Percentiles rank a stretch among this genome's conserved stretches.
phyloP scores from a whole-genome alignment of 2,113 vertebrate species.

The Scatophagus argus region DNA sequence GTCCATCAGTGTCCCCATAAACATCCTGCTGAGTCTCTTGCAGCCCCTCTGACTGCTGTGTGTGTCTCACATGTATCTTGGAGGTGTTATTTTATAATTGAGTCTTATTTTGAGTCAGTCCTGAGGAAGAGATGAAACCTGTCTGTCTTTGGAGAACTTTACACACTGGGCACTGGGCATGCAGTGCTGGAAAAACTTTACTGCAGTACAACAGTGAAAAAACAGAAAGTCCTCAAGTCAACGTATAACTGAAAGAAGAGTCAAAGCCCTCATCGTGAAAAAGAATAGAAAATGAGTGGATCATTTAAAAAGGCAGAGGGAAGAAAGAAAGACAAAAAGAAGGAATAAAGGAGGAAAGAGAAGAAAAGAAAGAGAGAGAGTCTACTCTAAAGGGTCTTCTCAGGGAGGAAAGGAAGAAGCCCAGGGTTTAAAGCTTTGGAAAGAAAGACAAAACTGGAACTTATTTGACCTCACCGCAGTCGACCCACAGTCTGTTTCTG shows the following conservation, averaged over 20 bases:
- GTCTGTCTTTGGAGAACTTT: constrained; percentile 11
- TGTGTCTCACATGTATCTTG: constrained; percentile 34
- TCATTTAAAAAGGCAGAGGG: neutral
- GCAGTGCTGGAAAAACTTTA: no score
- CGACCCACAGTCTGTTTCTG: no score
- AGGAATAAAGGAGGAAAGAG: neutral
- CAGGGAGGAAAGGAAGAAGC: neutral
- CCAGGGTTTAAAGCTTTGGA: no score
- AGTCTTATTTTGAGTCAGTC: constrained; percentile 3
- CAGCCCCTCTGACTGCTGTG: neutral
- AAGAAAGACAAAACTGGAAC: neutral
- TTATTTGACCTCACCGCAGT: no score
- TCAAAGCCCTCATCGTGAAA: no score
- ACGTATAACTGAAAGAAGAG: neutral
- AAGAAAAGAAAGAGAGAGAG: no score
- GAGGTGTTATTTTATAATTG: constrained; percentile 58
- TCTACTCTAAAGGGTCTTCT: no score
- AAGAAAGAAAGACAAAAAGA: neutral
- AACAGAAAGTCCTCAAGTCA: neutral
- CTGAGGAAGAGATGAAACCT: constrained; percentile 11
- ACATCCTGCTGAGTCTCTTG: constrained; percentile 4
- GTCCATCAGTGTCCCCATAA: constrained; percentile 22
- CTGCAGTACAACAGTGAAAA: no score
- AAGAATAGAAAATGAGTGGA: neutral
- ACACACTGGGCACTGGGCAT: no score